Evolutionary conservation across 2,113 vertebrate species (phyloP).

Genomic region (Paralichthys olivaceus): DNA sequence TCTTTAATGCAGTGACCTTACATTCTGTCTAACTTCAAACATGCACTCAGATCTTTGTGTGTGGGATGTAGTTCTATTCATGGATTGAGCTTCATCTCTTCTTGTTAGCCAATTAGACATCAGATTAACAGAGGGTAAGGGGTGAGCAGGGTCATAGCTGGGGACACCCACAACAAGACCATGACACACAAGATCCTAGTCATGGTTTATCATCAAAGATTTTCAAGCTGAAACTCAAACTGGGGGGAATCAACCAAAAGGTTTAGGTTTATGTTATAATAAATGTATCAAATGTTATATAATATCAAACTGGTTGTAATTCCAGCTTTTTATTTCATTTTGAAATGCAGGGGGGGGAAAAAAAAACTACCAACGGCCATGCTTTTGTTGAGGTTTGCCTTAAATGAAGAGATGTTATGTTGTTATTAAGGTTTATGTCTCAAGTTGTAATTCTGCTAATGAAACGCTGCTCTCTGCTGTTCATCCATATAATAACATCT

Average conservation of each 20-base stretch:
- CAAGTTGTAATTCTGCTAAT: neutral
- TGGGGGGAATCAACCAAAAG: neutral
- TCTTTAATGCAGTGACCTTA: neutral
- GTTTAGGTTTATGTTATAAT: neutral
- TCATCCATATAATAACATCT: neutral
- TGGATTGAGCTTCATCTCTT: slow-evolving; percentile 27
- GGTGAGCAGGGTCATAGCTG: neutral
- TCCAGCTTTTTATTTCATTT: neutral
- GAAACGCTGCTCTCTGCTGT: slow-evolving; percentile 27
- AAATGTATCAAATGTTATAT: no score
- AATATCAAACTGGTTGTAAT: neutral
- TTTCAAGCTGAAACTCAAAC: neutral
- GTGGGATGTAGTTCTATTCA: neutral
- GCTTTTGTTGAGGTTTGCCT: neutral
- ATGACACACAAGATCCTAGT: no score
- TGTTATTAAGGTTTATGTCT: neutral
- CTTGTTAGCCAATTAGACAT: slow-evolving; percentile 57
- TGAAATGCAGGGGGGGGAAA: neutral
- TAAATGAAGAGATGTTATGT: no score
- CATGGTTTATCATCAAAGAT: neutral
- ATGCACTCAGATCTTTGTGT: neutral
- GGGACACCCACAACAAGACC: slow-evolving; percentile 2
- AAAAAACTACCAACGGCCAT: neutral
- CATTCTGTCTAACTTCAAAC: neutral
- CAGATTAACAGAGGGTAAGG: slow-evolving; percentile 44